Evolutionary conservation across 2,113 vertebrate species (phyloP).

Genomic region (Varanus komodoensis): DNA sequence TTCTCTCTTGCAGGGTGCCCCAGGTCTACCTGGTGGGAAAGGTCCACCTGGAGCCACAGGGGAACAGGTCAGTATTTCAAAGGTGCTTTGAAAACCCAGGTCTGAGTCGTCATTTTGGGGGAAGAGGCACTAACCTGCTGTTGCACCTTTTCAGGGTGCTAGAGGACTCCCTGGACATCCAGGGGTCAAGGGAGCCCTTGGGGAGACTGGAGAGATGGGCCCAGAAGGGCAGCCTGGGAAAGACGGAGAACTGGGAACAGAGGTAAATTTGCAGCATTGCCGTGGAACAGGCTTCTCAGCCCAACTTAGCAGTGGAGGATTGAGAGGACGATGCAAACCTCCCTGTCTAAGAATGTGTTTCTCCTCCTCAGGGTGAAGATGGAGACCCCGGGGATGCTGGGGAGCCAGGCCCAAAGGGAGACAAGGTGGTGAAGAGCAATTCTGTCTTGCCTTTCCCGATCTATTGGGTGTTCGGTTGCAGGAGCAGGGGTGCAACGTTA

Average conservation of each 20-base stretch:
- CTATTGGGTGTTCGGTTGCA: too few species aligned
- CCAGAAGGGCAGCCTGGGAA: slow-evolving; percentile 72
- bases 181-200: slow-evolving; percentile 73
- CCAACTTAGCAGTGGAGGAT: accelerated
- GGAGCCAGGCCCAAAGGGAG: slow-evolving; percentile 76
- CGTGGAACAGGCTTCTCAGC: not conserved
- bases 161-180: slow-evolving; percentile 74
- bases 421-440: slow-evolving; percentile 76
- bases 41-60: slow-evolving; percentile 83
- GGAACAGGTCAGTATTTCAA: slow-evolving; percentile 78
- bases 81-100: not conserved
- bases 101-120: too few species aligned
- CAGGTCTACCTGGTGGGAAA: slow-evolving; percentile 75
- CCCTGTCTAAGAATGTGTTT: not conserved
- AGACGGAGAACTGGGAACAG: slow-evolving; percentile 77
- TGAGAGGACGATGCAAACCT: not conserved
- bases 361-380: slow-evolving; percentile 58
- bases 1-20: slow-evolving; percentile 74
- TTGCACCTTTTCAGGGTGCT: slow-evolving; percentile 77
- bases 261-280: slow-evolving; percentile 67
- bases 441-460: not conserved
- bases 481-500: too few species aligned
- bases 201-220: slow-evolving; percentile 80
- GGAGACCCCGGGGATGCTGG: slow-evolving; percentile 78
- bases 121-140: not conserved